Conservation (phyloP, 1,140 invertebrate species). For the Trissolcus basalis region DNA sequence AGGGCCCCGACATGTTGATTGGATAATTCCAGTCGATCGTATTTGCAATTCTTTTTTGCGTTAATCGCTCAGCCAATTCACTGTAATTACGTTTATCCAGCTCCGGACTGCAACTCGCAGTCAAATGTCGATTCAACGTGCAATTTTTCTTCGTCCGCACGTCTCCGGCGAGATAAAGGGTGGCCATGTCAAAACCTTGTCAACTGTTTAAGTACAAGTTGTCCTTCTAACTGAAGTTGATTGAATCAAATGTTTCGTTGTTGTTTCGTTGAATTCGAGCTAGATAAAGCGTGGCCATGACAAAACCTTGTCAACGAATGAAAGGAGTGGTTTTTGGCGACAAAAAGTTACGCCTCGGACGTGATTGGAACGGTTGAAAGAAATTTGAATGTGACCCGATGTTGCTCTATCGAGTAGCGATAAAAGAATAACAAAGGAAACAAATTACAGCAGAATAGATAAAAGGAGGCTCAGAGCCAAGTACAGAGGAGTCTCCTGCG, state of each 20-base stretch:
- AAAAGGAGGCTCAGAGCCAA: constrained; percentile 44
- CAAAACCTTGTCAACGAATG: no score
- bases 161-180: no score
- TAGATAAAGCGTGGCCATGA: no score
- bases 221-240: no score
- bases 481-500: constrained; percentile 42
- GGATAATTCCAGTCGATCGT: constrained; percentile 50
- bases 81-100: constrained; percentile 46
- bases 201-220: no score
- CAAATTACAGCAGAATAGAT: constrained; percentile 44
- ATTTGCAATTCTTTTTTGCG: constrained; percentile 50
- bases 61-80: constrained; percentile 45
- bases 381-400: constrained; percentile 34
- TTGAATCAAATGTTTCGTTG: no score
- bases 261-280: no score
- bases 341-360: background rate
- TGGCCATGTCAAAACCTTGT: no score
- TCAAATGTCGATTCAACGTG: background rate
- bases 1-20: constrained; percentile 48
- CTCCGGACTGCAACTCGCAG: constrained; percentile 34
- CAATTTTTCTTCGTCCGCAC: no score
- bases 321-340: no score
- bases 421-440: constrained; percentile 51
- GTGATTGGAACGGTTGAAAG: background rate
- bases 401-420: constrained; percentile 53